Conservation (phyloP, 1,140 invertebrate genomes). For the Macrotrachela quadricornifera region DNA sequence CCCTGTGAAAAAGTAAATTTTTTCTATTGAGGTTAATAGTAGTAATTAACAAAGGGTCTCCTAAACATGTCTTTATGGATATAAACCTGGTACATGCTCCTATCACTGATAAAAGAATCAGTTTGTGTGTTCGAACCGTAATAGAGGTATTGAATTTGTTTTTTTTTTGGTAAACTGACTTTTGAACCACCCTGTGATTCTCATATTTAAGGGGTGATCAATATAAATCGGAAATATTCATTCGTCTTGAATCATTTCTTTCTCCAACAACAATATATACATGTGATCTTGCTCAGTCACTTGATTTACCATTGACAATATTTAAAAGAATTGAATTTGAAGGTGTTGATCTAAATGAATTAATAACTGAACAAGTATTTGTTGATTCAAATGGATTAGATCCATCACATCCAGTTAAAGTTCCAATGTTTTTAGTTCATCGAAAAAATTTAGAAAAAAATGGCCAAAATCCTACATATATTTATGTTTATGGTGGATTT, state of each 20-base stretch:
- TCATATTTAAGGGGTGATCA: background rate
- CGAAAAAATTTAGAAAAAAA: slow-evolving; percentile 33
- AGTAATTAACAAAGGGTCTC: too few relatives aligned
- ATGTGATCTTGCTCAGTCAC: too few relatives aligned
- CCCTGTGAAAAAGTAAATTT: too few relatives aligned
- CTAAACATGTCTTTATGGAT: too few relatives aligned
- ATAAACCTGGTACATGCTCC: too few relatives aligned
- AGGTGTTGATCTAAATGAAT: slow-evolving; percentile 55
- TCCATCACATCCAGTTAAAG: slow-evolving; percentile 37
- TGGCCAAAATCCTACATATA: slow-evolving; percentile 49
- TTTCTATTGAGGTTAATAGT: too few relatives aligned
- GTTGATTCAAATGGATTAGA: slow-evolving; percentile 58
- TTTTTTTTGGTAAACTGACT: too few relatives aligned
- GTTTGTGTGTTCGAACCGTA: too few relatives aligned
- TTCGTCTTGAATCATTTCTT: slow-evolving; percentile 17
- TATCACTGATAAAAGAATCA: too few relatives aligned
- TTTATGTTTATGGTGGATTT: slow-evolving; percentile 95
- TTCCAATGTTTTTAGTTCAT: slow-evolving; percentile 76
- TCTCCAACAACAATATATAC: background rate
- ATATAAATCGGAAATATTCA: background rate
- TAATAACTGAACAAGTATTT: slow-evolving; percentile 70
- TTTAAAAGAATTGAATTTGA: slow-evolving; percentile 55
- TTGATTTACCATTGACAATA: slow-evolving; percentile 18
- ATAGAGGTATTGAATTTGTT: too few relatives aligned
- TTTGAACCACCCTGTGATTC: background rate